Base-by-base conservation (phyloP, 2,113 vertebrate genomes). In the Antigone vipio region DNA sequence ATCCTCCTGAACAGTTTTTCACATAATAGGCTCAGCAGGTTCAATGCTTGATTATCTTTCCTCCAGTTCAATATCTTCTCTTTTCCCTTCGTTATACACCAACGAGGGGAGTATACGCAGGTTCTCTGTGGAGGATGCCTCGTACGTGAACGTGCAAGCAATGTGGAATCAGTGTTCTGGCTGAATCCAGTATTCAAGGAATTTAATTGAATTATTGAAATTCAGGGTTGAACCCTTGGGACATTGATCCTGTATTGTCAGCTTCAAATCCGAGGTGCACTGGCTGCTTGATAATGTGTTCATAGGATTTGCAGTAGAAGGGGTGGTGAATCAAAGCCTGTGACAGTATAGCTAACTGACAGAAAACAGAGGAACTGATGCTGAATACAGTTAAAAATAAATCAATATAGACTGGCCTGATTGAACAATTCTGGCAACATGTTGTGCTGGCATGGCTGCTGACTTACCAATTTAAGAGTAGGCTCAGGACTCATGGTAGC, bases 181-280 rank as follows among this genome's bases (percentile, higher is more conserved):
- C 52, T 91, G 86, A 93, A 97, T 97, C 95, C 87, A 49, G 34
- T 95, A 96, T 95, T 97, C 97, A 95, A 95, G 90, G 85, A 96
- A 97, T 97, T 97, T 98, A 98, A 98, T 93, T 98, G 96, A 97
- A 97, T 97, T 98, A 98, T 97, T 98, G 97, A 98, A 97, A 98
- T 98, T 96, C 97, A 96, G 88, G 42, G 84, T 85, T 94, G 93
- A 68, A 93, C 94, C 96, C 96, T 82, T 79, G 97, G 92, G 96
- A 96, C 97, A 97, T 97, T 92, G 97, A 98, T 98, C 96, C 55
- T 21, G 45, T 97, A 97, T 97, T 94, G 95, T 97, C 97, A 95
- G 96, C 85, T 95, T 96, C 95, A 97, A 95, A 97, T 96, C 94
- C 45, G 58, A 92, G 87, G 82, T 59, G 44, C 83, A 12, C 87